Percentiles rank a stretch among this genome's conserved stretches.
phyloP scores from a whole-genome alignment of 2,113 vertebrate species.

The Lepidothrix coronata region DNA sequence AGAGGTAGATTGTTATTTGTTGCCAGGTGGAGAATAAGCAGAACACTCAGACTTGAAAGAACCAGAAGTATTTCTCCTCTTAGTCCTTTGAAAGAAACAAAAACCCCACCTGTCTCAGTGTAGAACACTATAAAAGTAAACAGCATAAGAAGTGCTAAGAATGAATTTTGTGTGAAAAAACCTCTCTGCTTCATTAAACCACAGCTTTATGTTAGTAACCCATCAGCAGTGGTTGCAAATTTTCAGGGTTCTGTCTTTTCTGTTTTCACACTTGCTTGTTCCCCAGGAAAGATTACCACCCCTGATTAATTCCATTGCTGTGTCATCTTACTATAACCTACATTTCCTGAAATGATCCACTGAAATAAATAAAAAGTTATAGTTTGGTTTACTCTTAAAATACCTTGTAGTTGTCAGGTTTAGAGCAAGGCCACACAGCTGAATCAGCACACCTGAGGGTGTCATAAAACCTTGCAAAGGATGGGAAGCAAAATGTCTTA shows the following conservation, averaged over 20 bases:
- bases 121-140: neutral
- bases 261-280: neutral
- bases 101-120: rapidly evolving
- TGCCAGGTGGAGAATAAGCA: neutral
- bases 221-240: neutral
- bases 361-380: neutral
- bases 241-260: neutral
- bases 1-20: neutral
- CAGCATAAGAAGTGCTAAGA: neutral
- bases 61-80: neutral
- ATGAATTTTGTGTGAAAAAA: neutral
- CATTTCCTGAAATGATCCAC: neutral
- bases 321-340: neutral
- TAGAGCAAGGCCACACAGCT: neutral
- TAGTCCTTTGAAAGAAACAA: neutral
- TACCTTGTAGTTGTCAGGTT: neutral
- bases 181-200: neutral
- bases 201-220: neutral
- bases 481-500: neutral
- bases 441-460: conserved; percentile 3
- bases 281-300: neutral
- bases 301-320: neutral
- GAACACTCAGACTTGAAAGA: neutral
- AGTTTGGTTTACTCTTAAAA: neutral
- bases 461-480: neutral